Evolutionary conservation across 1,140 invertebrate genomes (phyloP), one percentile per base, ranked within the genome.

Genomic region (Anoplophora glabripennis): DNA sequence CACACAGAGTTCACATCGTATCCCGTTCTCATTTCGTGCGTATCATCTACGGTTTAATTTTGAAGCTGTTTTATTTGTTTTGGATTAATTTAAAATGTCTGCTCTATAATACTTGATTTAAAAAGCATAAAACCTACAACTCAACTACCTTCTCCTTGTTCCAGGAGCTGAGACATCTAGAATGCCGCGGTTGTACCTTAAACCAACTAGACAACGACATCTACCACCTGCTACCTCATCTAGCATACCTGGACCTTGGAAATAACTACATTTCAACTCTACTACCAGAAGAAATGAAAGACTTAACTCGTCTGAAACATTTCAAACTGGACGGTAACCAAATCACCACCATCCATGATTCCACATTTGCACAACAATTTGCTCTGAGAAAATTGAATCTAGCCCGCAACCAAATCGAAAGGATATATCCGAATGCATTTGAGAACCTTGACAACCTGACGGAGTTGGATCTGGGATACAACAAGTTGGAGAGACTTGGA

Each of bases 261-360:
- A 80, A 89, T 64, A 93, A 93, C 69, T 72, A 84, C 63, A 85
- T 93, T 62, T 86, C 85, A 72, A 84, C 86, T 71, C 75, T 93
- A 45, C 82, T 82, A 59, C 75, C 84, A 9, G 86, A 89, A 59
- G 84, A 87, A 65, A 87, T 90, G 64, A 79, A 80, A 55, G 82
- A 85, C 65, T 77, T 89, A 53, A 82, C 81, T 64, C 83, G 80
- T 59, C 75, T 93, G 28, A 82, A 82, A 68, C 80, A 82, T 64
- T 77, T 93, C 37, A 78, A 80, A 65, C 75, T 92, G 57, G 87
- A 91, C 65, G 86, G 87, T 28, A 93, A 92, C 78, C 84, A 86
- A 66, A 75, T 92, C 44, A 83, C 84, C 7, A 82, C 85, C 9
- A 75, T 90, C 37, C 78, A 84, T 18, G 86, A 88, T 67, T 77